Evolutionary conservation across 2,113 vertebrate genomes (phyloP).

Genomic region (Mormyrus lacerda): DNA sequence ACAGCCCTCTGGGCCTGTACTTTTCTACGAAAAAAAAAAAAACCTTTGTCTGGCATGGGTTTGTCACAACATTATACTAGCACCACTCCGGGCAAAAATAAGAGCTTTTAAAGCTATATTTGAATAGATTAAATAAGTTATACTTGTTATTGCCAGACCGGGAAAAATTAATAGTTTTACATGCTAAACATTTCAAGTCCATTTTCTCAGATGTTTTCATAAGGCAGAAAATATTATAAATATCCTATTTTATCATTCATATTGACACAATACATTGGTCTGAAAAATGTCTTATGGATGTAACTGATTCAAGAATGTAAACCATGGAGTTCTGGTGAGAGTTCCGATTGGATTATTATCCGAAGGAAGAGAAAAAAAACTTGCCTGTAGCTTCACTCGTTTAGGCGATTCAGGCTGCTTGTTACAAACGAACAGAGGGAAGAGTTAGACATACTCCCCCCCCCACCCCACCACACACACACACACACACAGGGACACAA

Average conservation of each 20-base stretch:
- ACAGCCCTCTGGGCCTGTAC: neutral
- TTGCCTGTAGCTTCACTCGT: conserved; percentile 89
- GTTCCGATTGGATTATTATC: neutral
- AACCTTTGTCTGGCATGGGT: neutral
- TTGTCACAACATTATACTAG: neutral
- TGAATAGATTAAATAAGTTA: neutral
- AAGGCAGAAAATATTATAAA: neutral
- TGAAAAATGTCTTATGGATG: neutral
- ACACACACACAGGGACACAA: conserved; percentile 35
- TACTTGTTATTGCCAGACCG: neutral
- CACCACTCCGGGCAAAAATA: neutral
- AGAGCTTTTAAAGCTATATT: neutral
- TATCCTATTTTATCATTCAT: neutral
- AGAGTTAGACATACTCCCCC: conserved; percentile 62
- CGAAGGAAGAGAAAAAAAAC: conserved; percentile 53
- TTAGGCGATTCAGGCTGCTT: conserved; percentile 89
- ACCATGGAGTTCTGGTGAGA: neutral
- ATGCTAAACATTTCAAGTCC: neutral
- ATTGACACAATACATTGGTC: neutral
- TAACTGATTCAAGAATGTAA: neutral
- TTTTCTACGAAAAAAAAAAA: neutral
- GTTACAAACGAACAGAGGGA: conserved; percentile 75
- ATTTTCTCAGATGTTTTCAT: neutral
- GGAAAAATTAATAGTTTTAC: neutral
- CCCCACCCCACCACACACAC: conserved; percentile 39